Base-by-base conservation (phyloP, 2,888 invertebrate species). In the Tetropium fuscum region DNA sequence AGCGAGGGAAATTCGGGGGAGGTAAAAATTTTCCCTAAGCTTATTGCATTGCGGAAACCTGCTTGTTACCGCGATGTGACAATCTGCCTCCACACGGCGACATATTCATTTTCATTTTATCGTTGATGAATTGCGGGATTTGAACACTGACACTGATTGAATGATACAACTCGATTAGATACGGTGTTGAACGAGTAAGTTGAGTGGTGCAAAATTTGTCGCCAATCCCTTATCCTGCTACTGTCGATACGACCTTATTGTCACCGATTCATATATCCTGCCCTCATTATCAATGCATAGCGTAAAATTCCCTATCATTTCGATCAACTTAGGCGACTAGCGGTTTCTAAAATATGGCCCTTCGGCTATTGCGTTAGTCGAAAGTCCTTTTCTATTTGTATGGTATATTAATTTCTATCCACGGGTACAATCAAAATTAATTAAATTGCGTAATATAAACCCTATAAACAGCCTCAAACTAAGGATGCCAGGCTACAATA, bases 141-240 rank as follows among this genome's bases (percentile, higher is more conserved):
- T 75, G 73, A 78, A 74, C 79, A 74, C 65, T 79, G 78, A 79
- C 80, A 78, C 78, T 80, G 80, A 79, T 80, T 78, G 78, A 79
- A 79, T 78, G 77, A 74, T 75, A 75, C 69, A 76, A 78, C 76
- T 80, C 77, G 77, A 80, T 80, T 78, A 79, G 77, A 75, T 73
- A 72, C 71, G 71, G 73, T 74, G 74, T 73, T 67, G 71, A 74
- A 72, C 74, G 74, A 75, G 72, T 70, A 53, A 65, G 72, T 74
- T 71, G 72, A 75, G 73, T 74, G 76, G 62, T 73, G 70, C 67
- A 68, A 74, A 76, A 75, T 75, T 75, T 74, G 71, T 72, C 72
- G 68, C 65, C 64, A 54, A 66, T 64, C 62, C 58, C 64, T 66
- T 66, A 63, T 40, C 15, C 51, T 40, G 36, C 38, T 40, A 64